These are phyloP conservation scores for Tautogolabrus adspersus DNA, from an alignment of 2,113 vertebrate genomes.

Conservation along the genomic window DNA sequence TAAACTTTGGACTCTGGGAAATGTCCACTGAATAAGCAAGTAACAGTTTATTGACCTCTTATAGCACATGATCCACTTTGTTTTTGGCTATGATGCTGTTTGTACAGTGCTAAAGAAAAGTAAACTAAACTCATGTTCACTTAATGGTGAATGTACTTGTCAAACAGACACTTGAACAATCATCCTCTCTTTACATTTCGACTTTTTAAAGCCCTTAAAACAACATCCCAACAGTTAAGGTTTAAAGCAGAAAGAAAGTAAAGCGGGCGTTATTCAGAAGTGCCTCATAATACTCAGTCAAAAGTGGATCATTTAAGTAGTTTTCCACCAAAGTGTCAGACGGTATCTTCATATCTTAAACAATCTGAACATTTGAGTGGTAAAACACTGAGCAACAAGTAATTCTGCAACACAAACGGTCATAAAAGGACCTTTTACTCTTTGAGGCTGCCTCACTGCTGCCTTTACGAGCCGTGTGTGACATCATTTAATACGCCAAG, in stretches of 20 bases:
- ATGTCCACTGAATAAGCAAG: background rate
- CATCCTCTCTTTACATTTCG: background rate
- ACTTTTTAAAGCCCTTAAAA: background rate
- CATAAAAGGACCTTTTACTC: constrained; percentile 35
- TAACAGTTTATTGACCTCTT: constrained; percentile 3
- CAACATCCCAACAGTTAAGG: background rate
- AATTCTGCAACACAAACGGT: constrained; percentile 26
- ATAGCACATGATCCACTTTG: background rate
- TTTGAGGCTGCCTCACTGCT: constrained; percentile 25
- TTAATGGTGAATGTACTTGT: background rate
- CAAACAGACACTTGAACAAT: background rate
- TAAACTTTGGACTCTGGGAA: background rate
- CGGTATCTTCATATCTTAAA: constrained; percentile 6
- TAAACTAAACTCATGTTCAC: background rate
- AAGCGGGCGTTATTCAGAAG: background rate
- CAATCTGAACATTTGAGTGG: constrained; percentile 21
- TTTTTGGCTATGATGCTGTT: constrained; percentile 17
- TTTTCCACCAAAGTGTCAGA: background rate
- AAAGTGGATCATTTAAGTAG: no score
- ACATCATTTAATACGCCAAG: constrained; percentile 29
- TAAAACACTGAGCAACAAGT: constrained; percentile 36
- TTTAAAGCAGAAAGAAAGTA: background rate
- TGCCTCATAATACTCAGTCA: no score
- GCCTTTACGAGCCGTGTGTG: constrained; percentile 16
- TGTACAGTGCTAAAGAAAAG: constrained; percentile 8